Evolutionary conservation across 1,140 invertebrate species (phyloP).

Genomic region (Drosophila navojoa): DNA sequence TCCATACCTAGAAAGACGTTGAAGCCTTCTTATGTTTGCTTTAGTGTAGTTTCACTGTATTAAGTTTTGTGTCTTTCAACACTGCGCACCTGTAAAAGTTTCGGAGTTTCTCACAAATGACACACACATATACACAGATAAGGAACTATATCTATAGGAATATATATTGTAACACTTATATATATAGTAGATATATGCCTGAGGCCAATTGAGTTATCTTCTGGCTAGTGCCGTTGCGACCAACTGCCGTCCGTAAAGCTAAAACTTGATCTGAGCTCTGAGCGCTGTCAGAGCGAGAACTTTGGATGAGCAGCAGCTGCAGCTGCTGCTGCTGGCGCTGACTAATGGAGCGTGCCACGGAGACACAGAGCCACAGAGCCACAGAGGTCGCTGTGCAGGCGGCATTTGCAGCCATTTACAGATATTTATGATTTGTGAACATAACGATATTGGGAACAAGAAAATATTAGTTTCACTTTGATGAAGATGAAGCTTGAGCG

Average conservation of each 20-base stretch:
- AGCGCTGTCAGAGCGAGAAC: constrained; percentile 28
- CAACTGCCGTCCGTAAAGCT: constrained; percentile 66
- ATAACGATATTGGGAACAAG: constrained; percentile 17
- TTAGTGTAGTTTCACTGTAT: constrained; percentile 14
- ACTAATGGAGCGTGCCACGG: constrained; percentile 63
- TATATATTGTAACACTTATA: constrained; percentile 1
- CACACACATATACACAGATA: not conserved
- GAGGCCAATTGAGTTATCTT: constrained; percentile 21
- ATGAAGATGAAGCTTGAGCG: not conserved
- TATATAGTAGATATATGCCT: constrained; percentile 14
- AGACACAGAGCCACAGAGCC: no score
- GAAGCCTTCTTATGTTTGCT: not conserved
- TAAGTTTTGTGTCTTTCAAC: constrained; percentile 1
- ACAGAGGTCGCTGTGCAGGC: constrained; percentile 39
- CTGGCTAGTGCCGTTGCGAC: constrained; percentile 60
- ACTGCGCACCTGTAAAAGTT: constrained; percentile 35
- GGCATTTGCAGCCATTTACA: constrained; percentile 67
- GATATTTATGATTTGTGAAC: constrained; percentile 82
- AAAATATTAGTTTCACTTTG: not conserved
- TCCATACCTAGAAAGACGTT: no score
- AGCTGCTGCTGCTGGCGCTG: constrained; percentile 40
- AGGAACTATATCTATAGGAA: not conserved
- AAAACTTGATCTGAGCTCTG: constrained; percentile 76
- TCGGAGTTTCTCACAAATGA: constrained; percentile 10
- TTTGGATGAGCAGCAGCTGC: constrained; percentile 22